Conservation (phyloP, 2,888 invertebrate genomes). For the Furcula furcula region DNA sequence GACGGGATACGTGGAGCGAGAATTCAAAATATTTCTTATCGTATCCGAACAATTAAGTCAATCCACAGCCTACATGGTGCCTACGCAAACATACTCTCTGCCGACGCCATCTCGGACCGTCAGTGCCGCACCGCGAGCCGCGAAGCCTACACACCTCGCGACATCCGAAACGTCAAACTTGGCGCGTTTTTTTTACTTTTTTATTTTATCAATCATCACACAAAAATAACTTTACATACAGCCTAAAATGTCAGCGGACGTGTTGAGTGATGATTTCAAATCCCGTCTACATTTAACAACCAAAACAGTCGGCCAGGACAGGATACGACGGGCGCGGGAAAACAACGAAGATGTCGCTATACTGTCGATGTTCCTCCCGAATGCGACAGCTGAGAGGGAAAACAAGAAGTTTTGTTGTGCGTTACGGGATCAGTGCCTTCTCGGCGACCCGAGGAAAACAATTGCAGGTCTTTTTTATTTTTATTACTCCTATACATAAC, state of each 20-base stretch:
- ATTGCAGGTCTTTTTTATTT: conserved; percentile 85
- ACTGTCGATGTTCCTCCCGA: conserved; percentile 91
- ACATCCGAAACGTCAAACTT: conserved; percentile 37
- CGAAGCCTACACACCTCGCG: conserved; percentile 60
- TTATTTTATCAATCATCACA: conserved; percentile 7
- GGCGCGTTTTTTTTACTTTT: conserved; percentile 38
- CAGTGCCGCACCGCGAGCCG: conserved; percentile 69
- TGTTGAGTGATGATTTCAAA: conserved; percentile 90
- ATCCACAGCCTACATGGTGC: conserved; percentile 57
- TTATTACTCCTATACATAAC: no score
- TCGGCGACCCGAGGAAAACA: conserved; percentile 89
- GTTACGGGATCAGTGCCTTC: conserved; percentile 86
- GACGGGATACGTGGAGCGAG: conserved; percentile 20
- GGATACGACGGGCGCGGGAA: conserved; percentile 89
- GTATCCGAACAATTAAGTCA: conserved; percentile 62
- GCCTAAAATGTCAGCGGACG: conserved; percentile 86
- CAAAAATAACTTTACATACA: conserved; percentile 8
- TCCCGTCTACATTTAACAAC: conserved; percentile 87
- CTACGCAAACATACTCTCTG: conserved; percentile 37
- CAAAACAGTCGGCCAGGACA: conserved; percentile 91
- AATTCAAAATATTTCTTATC: conserved; percentile 48
- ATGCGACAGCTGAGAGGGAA: conserved; percentile 82
- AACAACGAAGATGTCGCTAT: conserved; percentile 94
- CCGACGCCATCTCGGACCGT: conserved; percentile 32
- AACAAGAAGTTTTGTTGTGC: conserved; percentile 90